Evolutionary conservation across 2,888 invertebrate species (phyloP).

Genomic region (Mimas tiliae): DNA sequence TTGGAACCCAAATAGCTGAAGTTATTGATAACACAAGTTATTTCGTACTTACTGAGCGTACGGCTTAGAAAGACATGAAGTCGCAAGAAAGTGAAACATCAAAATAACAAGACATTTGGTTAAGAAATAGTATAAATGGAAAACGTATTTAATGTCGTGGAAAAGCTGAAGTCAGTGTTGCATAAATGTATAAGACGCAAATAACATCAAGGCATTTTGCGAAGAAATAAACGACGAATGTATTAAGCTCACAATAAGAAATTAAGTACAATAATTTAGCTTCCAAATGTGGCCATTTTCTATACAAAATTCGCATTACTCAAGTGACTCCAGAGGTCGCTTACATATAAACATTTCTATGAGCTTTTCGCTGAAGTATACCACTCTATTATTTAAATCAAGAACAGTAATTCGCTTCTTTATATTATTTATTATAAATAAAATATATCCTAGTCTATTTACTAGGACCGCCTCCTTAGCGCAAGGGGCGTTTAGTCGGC

Average conservation of each 20-base stretch:
- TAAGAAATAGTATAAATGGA: not conserved
- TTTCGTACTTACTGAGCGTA: not conserved
- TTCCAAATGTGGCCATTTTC: not conserved
- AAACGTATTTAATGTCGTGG: not conserved
- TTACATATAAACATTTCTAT: not conserved
- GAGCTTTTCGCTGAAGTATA: not conserved
- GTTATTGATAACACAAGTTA: not conserved
- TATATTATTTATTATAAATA: too few species aligned
- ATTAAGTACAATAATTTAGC: not conserved
- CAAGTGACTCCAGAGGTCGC: not conserved
- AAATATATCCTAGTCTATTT: too few species aligned
- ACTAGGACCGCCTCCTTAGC: too few species aligned
- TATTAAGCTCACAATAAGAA: not conserved
- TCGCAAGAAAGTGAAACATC: not conserved
- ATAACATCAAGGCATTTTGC: not conserved
- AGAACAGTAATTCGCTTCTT: too few species aligned
- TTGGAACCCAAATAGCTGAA: too few species aligned
- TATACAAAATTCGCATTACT: not conserved
- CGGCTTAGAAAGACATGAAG: not conserved
- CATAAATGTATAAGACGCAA: not conserved
- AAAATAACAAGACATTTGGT: slow-evolving; percentile 1
- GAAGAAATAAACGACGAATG: not conserved
- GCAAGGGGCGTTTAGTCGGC: too few species aligned
- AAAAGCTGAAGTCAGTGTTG: not conserved
- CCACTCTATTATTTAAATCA: too few species aligned